A percentile compares a stretch with the other conserved stretches of the same genome.
phyloP scores from a whole-genome alignment of 2,113 vertebrate genomes.

The Charina bottae region DNA sequence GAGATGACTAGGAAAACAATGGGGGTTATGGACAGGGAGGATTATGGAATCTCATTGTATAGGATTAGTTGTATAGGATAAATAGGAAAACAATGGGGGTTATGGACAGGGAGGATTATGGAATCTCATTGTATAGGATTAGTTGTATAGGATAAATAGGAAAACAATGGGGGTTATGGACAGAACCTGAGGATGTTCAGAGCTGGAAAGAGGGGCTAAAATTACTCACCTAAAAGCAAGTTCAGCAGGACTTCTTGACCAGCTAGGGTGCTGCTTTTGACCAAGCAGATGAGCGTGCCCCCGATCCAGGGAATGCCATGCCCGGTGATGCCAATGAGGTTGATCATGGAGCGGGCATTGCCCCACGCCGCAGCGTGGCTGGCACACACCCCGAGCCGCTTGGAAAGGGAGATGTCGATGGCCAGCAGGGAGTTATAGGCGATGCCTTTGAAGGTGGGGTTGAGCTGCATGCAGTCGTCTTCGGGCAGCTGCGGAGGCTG shows the following conservation, averaged over 20 bases:
- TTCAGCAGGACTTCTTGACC: conserved; percentile 96
- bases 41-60: too few species aligned
- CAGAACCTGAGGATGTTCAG: not conserved
- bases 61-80: too few species aligned
- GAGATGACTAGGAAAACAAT: too few species aligned
- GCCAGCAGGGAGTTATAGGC: conserved; percentile 93
- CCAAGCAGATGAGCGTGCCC: conserved; percentile 91
- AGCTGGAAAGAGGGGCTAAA: not conserved
- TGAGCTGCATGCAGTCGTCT: conserved; percentile 97
- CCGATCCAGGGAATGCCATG: conserved; percentile 93
- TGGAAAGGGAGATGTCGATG: conserved; percentile 95
- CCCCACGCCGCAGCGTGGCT: conserved; percentile 87
- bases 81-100: not conserved
- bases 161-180: not conserved
- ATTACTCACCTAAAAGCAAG: conserved; percentile 91
- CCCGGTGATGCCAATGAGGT: conserved; percentile 89
- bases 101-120: too few species aligned
- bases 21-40: too few species aligned
- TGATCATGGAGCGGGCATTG: conserved; percentile 90
- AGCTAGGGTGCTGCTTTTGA: conserved; percentile 90
- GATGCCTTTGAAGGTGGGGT: conserved; percentile 94
- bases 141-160: not conserved
- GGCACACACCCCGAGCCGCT: conserved; percentile 91
- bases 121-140: not conserved
- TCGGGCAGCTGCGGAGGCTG: conserved; percentile 85